A percentile compares a stretch with the other conserved stretches of the same genome.
phyloP scores from a whole-genome alignment of 2,888 invertebrate species.

The Heteromurus nitidus region DNA sequence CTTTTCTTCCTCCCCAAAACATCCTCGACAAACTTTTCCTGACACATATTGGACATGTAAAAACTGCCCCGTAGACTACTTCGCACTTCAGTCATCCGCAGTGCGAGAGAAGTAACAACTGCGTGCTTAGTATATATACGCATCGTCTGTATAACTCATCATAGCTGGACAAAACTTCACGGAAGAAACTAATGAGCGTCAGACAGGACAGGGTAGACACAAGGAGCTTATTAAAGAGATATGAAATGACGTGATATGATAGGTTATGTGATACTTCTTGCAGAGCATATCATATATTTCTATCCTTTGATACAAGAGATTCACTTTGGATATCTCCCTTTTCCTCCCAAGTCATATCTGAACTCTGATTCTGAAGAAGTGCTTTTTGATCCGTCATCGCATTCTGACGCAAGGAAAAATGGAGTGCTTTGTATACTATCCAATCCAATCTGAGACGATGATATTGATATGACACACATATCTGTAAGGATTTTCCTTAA shows the following conservation, averaged over 20 bases:
- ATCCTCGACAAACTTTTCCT: not conserved
- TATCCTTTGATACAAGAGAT: too few relatives aligned
- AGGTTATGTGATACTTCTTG: constrained; percentile 21
- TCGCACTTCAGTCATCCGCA: too few relatives aligned
- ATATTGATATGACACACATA: not conserved
- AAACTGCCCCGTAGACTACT: too few relatives aligned
- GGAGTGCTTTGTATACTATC: not conserved
- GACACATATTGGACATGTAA: not conserved
- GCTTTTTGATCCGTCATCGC: constrained; percentile 4
- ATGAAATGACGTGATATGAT: constrained; percentile 22
- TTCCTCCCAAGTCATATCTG: not conserved
- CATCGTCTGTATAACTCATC: too few relatives aligned
- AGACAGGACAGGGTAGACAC: too few relatives aligned
- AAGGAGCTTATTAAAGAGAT: constrained; percentile 31
- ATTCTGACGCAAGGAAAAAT: not conserved
- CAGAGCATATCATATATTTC: too few relatives aligned
- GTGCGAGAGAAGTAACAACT: too few relatives aligned
- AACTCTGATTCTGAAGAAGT: too few relatives aligned
- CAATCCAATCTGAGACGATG: not conserved
- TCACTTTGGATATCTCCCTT: not conserved
- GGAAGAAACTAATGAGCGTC: constrained; percentile 45
- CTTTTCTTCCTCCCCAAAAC: not conserved
- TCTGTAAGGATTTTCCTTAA: not conserved
- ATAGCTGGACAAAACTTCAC: not conserved
- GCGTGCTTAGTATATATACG: too few relatives aligned